Evolutionary conservation across 2,797 vertebrate genomes (phyloP), one percentile per base, ranked within the genome.

Genomic region (Potorous gilbertii): DNA sequence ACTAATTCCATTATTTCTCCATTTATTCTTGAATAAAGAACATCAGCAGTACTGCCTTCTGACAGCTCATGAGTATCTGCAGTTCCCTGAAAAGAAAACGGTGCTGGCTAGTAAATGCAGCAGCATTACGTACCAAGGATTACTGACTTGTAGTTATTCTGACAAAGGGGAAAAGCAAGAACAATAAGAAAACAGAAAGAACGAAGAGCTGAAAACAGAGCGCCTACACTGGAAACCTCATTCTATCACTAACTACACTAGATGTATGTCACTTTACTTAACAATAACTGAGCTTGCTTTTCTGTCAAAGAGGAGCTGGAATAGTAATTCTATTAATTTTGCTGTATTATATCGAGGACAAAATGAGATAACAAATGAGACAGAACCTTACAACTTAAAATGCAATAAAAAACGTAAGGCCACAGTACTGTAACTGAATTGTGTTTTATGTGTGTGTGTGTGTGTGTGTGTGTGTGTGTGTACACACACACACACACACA

Each of bases 1-100:
- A 98, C 99, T 91, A 99, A 92, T 0, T 99, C 99, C 98, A 99
- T 98, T 57, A 99, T 98, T 94, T 98, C 97, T 0, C 99, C 99
- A 0, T 31, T 94, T 92, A 99, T 97, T 6, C 99, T 99, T 0
- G 99, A 99, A 24, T 99, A 99, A 28, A 99, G 98, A 40, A 99
- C 98, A 96, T 99, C 99, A 0, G 99, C 98, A 0, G 98, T 97
- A 92, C 98, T 99, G 94, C 99, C 99, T 97, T 99, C 99, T 0
- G 93, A 94, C 0, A 99, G 98, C 94, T 99, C 99, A 0, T 91
- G 95, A 8, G 96, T 97, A 96, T 99, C 99, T 4, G 99, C 99
- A 0, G 99, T 99, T 94, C 98, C 99, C 99, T 99, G 98, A 5
- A 97, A 89, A 62, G 57, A 93, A 98, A 97, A 94, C 1, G 52